Conservation (phyloP, 2,888 invertebrate species). For the Sesia bembeciformis region DNA sequence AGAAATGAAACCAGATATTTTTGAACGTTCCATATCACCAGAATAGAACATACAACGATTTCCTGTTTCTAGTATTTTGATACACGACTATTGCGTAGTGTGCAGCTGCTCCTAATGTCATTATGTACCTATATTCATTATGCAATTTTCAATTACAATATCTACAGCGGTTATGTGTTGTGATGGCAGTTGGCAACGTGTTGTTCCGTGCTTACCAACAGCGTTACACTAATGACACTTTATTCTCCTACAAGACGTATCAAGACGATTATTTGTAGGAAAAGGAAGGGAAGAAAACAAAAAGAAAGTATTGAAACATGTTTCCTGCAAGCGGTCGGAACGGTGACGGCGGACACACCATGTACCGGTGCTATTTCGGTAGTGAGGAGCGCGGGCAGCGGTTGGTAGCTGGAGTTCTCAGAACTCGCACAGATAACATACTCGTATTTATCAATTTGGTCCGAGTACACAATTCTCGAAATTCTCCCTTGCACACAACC, state of each 20-base stretch:
- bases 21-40: slow-evolving; percentile 17
- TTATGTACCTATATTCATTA: background rate
- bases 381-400: background rate
- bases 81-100: slow-evolving; percentile 4
- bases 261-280: background rate
- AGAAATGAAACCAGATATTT: slow-evolving; percentile 31
- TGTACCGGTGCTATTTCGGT: background rate
- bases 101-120: slow-evolving; percentile 5
- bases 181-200: no score
- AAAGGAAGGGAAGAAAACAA: background rate
- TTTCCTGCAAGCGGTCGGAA: background rate
- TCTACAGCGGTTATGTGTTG: no score
- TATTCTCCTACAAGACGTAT: no score
- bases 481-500: background rate
- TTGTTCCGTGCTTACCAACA: no score
- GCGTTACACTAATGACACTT: no score
- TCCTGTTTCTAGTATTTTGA: slow-evolving; percentile 24
- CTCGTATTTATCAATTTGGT: background rate
- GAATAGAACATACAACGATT: slow-evolving; percentile 34
- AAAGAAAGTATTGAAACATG: background rate
- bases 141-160: no score
- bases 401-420: background rate
- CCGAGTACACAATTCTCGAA: background rate
- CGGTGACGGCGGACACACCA: background rate
- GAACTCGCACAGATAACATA: background rate